Evolutionary conservation across 1,140 invertebrate species (phyloP).

Genomic region (Drosophila littoralis): DNA sequence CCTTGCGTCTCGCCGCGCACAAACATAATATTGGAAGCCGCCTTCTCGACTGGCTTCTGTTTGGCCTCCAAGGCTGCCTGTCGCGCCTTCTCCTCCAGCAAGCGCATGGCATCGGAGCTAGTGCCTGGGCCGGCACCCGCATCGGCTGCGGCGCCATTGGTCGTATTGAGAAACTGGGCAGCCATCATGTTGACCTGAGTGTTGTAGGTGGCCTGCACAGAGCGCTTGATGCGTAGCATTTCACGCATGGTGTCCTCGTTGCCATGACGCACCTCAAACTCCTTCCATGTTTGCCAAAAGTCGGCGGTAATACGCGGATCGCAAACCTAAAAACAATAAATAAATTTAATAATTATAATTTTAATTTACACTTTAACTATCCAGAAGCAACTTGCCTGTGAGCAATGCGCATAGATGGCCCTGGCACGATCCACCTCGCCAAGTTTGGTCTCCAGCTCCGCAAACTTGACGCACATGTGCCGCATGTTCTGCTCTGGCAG

Average conservation of each 20-base stretch:
- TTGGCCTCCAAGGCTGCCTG: constrained; percentile 84
- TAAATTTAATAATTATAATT: not conserved
- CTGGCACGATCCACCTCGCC: constrained; percentile 99
- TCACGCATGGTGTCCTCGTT: constrained; percentile 99
- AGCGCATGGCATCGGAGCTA: constrained; percentile 93
- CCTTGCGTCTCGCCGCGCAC: constrained; percentile 94
- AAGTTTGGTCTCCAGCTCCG: constrained; percentile 98
- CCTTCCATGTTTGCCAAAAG: constrained; percentile 99
- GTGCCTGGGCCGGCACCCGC: constrained; percentile 88
- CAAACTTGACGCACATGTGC: constrained; percentile 98
- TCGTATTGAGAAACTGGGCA: constrained; percentile 95
- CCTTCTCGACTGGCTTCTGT: constrained; percentile 56
- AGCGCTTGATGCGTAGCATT: constrained; percentile 99
- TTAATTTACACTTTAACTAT: not conserved
- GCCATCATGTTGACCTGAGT: constrained; percentile 99
- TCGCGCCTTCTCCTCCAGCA: constrained; percentile 92
- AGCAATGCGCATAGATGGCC: constrained; percentile 98
- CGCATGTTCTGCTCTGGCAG: constrained; percentile 95
- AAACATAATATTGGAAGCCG: constrained; percentile 90
- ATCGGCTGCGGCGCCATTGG: constrained; percentile 87
- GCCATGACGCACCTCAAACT: constrained; percentile 99
- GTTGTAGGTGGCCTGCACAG: constrained; percentile 98
- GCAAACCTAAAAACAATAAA: constrained; percentile 88
- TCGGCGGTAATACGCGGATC: constrained; percentile 97
- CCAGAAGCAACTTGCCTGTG: constrained; percentile 87